Base-by-base conservation (phyloP, 2,888 invertebrate species). In the Archaeoteleia sp. region DNA sequence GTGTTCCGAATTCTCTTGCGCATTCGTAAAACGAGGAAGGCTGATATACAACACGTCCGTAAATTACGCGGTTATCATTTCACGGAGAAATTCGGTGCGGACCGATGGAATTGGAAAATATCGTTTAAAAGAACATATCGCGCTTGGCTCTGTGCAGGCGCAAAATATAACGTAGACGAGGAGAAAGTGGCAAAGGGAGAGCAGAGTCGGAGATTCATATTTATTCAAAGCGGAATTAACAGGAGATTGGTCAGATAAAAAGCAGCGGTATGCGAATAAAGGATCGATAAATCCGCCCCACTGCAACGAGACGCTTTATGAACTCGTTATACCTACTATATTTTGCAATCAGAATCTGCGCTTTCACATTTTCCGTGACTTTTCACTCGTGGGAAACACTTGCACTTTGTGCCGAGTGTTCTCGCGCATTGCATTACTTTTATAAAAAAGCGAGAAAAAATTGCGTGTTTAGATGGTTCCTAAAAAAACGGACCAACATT, bases 251-350 rank as follows among this genome's bases (percentile, higher is more conserved):
- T 60, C 67, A 55, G 67, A 71, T 70, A 68, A 70, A 67, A 67
- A 67, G 63, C 51, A 51, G 42, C 51, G 25, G 30, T 46, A 35
- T 46, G 42, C 48, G 49, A 57, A 65, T 60, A 61, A 69, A 63
- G 32, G 39, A 67, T 76, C 74, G 70, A 78, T 76, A 73, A 75
- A 75, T 77, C 71, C 70, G 66, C 61, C 68, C 70, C 62, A 60
- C 71, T 75, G 72, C 66, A 65, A 55, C 61, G 17, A 48, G 62
- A 27, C 71, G 72, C 71, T 77, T 77, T 77, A 76, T 73, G 70
- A 72, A 73, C 74, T 74, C 72, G 75, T 72, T 76, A 74, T 67
- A 67, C 53, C 20, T 7, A 42, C 60, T 53, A 35, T 45, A 58
- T 57, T 57, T 65, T 45, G 65, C 46, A 46, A 65, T 65, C 57